These are phyloP conservation scores for Microcebus jonahi DNA, from an alignment of 2,113 vertebrate genomes.

Conservation along the genomic window DNA sequence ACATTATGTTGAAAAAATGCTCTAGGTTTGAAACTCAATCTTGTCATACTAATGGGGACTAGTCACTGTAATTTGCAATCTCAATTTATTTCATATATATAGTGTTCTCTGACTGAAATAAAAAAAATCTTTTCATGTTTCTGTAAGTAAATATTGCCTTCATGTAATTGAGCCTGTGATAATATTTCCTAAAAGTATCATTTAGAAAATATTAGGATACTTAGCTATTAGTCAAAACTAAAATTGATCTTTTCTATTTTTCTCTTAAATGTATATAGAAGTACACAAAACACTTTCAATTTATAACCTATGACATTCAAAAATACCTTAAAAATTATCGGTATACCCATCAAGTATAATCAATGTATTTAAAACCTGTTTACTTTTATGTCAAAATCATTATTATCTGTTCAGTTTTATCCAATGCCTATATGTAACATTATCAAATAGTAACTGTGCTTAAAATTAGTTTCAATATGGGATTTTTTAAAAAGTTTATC, in stretches of 20 bases:
- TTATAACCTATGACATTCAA: background rate
- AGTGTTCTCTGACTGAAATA: background rate
- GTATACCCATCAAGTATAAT: background rate
- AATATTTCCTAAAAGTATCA: background rate
- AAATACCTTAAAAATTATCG: background rate
- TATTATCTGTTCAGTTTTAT: background rate
- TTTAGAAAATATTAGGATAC: background rate
- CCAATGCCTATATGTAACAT: background rate
- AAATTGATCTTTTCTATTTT: background rate
- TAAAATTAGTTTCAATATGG: background rate
- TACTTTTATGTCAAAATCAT: background rate
- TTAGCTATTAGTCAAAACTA: background rate
- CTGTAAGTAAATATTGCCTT: background rate
- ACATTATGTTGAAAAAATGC: background rate
- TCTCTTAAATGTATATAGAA: background rate
- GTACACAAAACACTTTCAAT: background rate
- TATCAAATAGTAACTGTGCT: background rate
- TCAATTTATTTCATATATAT: background rate
- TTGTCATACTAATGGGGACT: background rate
- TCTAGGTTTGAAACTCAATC: background rate
- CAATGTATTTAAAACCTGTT: background rate
- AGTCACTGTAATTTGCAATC: background rate
- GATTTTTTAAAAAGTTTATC: background rate
- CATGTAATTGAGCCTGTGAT: background rate
- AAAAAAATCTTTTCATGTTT: background rate